Conservation (phyloP, 2,888 invertebrate species). For the Palloptera scutellata region DNA sequence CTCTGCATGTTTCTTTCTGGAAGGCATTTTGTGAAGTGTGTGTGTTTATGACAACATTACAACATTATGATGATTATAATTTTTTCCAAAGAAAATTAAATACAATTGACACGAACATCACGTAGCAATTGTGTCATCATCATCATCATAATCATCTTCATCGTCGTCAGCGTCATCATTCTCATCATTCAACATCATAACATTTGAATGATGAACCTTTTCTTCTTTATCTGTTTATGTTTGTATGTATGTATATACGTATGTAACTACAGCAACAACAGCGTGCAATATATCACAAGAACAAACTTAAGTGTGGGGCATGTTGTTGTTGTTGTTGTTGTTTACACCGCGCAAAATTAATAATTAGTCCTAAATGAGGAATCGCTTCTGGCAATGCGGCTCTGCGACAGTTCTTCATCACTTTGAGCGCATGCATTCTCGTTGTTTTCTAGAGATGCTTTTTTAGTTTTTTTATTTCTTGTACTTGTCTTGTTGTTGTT, state of each 20-base stretch:
- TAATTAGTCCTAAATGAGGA: slow-evolving; percentile 34
- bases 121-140: slow-evolving; percentile 36
- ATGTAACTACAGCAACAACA: too few relatives aligned
- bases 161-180: too few relatives aligned
- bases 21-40: too few relatives aligned
- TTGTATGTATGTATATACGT: too few relatives aligned
- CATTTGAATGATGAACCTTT: slow-evolving; percentile 21
- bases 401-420: not conserved
- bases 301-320: too few relatives aligned
- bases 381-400: not conserved
- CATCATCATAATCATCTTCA: slow-evolving; percentile 4
- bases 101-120: slow-evolving; percentile 43
- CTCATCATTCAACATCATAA: slow-evolving; percentile 27
- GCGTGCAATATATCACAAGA: too few relatives aligned
- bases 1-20: too few relatives aligned
- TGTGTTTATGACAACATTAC: too few relatives aligned
- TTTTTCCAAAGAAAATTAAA: slow-evolving; percentile 27
- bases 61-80: slow-evolving; percentile 1
- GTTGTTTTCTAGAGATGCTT: too few relatives aligned
- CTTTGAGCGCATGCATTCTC: too few relatives aligned
- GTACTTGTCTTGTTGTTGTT: not conserved
- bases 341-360: slow-evolving; percentile 23
- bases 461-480: not conserved
- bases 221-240: too few relatives aligned
- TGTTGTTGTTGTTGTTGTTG: not conserved